phyloP scores from a whole-genome alignment of 2,113 vertebrate genomes.

The Maccullochella peelii region DNA sequence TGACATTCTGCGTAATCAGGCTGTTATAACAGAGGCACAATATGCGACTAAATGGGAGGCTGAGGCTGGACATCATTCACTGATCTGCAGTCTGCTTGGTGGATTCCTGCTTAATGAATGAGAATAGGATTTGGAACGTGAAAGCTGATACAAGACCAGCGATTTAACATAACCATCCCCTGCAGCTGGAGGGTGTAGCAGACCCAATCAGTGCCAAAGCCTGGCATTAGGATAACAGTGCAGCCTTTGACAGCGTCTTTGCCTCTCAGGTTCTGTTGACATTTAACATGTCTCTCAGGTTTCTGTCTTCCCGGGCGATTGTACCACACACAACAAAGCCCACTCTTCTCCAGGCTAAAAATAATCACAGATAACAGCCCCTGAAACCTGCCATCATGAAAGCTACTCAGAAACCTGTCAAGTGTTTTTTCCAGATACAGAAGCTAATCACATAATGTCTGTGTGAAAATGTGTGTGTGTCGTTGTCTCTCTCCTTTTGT shows the following conservation, averaged over 20 bases:
- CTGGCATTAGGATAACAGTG: conserved; percentile 70
- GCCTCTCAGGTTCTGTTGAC: conserved; percentile 74
- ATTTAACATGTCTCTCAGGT: conserved; percentile 79
- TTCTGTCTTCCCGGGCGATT: conserved; percentile 58
- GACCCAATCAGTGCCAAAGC: conserved; percentile 59
- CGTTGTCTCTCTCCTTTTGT: conserved; percentile 42
- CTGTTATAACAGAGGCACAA: conserved; percentile 37
- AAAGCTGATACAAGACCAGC: conserved; percentile 48
- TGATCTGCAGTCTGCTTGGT: conserved; percentile 54
- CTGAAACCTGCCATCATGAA: conserved; percentile 65
- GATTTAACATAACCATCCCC: conserved; percentile 62
- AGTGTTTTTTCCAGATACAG: conserved; percentile 62
- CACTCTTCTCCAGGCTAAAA: conserved; percentile 67
- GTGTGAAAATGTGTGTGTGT: conserved; percentile 1
- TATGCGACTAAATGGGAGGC: conserved; percentile 34
- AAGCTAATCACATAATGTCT: conserved; percentile 46
- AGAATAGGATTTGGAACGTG: conserved; percentile 33
- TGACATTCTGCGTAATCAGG: conserved; percentile 62
- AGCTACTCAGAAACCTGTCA: conserved; percentile 62
- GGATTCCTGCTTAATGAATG: conserved; percentile 40
- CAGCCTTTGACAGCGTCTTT: conserved; percentile 65
- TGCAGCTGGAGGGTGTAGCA: conserved; percentile 49
- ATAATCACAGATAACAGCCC: conserved; percentile 70
- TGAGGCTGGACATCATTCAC: conserved; percentile 29
- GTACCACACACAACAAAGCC: conserved; percentile 66